A percentile compares a stretch with the other conserved stretches of the same genome.
Evolutionary conservation across 2,888 invertebrate genomes (phyloP).

Genomic region (Meiosimyza decipiens): DNA sequence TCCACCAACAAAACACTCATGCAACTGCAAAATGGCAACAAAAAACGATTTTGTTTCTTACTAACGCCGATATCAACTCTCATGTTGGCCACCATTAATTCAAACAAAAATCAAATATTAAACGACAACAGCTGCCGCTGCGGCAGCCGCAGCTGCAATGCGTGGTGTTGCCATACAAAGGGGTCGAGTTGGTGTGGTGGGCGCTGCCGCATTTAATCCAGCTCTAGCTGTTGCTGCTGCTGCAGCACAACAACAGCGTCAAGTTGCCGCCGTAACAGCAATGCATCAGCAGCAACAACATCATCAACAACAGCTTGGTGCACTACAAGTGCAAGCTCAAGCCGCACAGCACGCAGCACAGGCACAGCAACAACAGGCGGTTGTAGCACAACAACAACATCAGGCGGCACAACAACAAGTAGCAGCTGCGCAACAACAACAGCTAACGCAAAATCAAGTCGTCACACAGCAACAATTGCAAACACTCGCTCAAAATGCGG

Average conservation of each 20-base stretch:
- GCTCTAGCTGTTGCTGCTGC: constrained; percentile 74
- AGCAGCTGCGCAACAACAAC: constrained; percentile 68
- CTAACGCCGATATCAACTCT: constrained; percentile 43
- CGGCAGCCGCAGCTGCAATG: constrained; percentile 78
- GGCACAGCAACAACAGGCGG: constrained; percentile 50
- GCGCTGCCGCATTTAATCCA: constrained; percentile 68
- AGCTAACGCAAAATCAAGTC: constrained; percentile 65
- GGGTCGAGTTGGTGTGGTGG: constrained; percentile 72
- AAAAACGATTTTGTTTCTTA: constrained; percentile 48
- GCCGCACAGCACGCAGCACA: constrained; percentile 56
- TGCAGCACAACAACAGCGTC: constrained; percentile 69
- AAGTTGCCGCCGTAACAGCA: constrained; percentile 69
- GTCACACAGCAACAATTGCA: constrained; percentile 65
- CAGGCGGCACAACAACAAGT: constrained; percentile 49
- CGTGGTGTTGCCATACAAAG: constrained; percentile 87
- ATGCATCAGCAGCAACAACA: constrained; percentile 68
- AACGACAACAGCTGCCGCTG: constrained; percentile 51
- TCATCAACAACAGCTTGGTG: constrained; percentile 51
- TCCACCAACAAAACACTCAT: constrained; percentile 36
- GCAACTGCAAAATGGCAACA: constrained; percentile 41
- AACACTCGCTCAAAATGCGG: constrained; percentile 69
- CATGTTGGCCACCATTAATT: constrained; percentile 26
- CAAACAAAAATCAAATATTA: neutral
- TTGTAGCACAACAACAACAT: constrained; percentile 48
- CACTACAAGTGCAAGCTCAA: constrained; percentile 50